Evolutionary conservation across 1,140 invertebrate species (phyloP).

Genomic region (Eriosoma lanigerum): DNA sequence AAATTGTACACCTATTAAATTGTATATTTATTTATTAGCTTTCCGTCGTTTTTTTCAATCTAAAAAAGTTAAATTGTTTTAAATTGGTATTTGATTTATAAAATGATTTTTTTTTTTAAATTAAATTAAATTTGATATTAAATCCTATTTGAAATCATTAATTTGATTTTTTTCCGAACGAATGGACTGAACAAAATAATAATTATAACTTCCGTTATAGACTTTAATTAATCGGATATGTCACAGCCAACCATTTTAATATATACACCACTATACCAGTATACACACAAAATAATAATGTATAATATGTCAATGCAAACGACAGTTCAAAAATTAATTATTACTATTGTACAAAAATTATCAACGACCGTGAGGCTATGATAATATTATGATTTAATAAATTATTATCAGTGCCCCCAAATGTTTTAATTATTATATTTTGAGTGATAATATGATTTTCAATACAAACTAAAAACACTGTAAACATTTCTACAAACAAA

Average conservation of each 20-base stretch:
- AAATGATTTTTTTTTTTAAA: conserved; percentile 6
- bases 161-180: conserved; percentile 1
- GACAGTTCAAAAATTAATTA: conserved; percentile 42
- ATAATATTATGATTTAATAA: conserved; percentile 30
- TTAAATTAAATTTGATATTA: conserved; percentile 3
- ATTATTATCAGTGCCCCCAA: conserved; percentile 14
- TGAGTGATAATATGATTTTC: conserved; percentile 1
- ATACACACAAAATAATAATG: conserved; percentile 21
- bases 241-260: not conserved
- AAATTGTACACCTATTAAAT: not conserved
- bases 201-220: conserved; percentile 16
- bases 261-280: not conserved
- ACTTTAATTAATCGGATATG: conserved; percentile 39
- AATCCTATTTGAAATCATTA: conserved; percentile 24
- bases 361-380: not conserved
- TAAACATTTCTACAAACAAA: not conserved
- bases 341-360: conserved; percentile 25
- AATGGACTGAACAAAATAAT: conserved; percentile 2
- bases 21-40: not conserved
- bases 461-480: conserved; percentile 1
- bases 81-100: not conserved
- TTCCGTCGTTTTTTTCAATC: not conserved
- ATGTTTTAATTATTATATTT: conserved; percentile 5
- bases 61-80: not conserved
- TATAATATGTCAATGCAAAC: conserved; percentile 18